Conservation (phyloP, 2,888 invertebrate species). For the Campoplex nolae region DNA sequence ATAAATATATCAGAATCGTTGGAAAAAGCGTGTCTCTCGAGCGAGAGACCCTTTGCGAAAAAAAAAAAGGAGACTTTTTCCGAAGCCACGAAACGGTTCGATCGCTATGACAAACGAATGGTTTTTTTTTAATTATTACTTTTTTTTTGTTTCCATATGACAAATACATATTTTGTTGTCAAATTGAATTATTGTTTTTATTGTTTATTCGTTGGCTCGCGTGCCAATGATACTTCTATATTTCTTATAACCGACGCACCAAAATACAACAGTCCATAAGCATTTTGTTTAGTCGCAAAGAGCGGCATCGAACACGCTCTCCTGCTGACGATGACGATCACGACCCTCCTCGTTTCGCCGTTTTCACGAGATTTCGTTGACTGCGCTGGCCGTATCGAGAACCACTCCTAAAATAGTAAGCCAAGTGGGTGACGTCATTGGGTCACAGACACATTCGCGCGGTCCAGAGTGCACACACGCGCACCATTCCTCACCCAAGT, state of each 20-base stretch:
- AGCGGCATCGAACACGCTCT: background rate
- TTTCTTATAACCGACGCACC: too few relatives aligned
- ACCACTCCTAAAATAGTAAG: constrained; percentile 83
- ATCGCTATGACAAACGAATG: constrained; percentile 1
- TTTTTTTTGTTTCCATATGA: background rate
- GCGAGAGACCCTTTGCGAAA: background rate
- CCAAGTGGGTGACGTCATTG: constrained; percentile 80
- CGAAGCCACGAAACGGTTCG: background rate
- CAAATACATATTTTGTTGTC: constrained; percentile 11
- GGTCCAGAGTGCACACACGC: constrained; percentile 19
- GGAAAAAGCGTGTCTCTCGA: constrained; percentile 5
- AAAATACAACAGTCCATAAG: background rate
- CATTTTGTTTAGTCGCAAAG: background rate
- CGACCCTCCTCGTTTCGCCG: constrained; percentile 60
- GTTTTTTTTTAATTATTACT: background rate
- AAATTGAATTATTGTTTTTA: background rate
- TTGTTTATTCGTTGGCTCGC: background rate
- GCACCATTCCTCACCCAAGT: constrained; percentile 1
- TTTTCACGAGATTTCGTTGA: constrained; percentile 52
- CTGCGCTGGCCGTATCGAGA: constrained; percentile 62
- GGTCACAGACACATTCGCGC: constrained; percentile 75
- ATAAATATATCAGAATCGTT: constrained; percentile 14
- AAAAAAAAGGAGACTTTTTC: background rate
- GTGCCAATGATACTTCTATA: too few relatives aligned
- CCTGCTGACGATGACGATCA: background rate